A percentile compares a stretch with the other conserved stretches of the same genome.
Conservation (phyloP, 2,113 vertebrate genomes). For the Callorhinus ursinus region DNA sequence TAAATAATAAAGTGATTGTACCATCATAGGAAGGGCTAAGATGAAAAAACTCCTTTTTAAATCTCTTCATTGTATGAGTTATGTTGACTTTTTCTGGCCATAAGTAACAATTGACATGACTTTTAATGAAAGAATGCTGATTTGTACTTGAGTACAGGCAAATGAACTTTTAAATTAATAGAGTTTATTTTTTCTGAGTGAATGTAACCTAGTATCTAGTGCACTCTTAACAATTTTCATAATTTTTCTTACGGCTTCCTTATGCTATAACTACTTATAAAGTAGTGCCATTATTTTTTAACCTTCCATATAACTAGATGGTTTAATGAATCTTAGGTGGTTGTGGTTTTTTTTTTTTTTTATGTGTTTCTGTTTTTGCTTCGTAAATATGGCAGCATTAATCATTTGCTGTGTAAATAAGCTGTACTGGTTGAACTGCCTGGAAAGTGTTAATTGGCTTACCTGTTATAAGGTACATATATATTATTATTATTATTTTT, state of each 20-base stretch:
- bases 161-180: conserved; percentile 53
- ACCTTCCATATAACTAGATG: neutral
- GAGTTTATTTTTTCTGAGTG: neutral
- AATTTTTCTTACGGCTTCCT: conserved; percentile 30
- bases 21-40: neutral
- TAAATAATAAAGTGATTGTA: conserved; percentile 20
- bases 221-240: conserved; percentile 3
- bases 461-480: neutral
- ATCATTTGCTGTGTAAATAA: neutral
- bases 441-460: conserved; percentile 22
- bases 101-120: neutral
- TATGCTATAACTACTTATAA: conserved; percentile 41
- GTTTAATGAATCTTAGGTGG: conserved; percentile 48
- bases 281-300: neutral
- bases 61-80: neutral
- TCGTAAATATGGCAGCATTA: neutral
- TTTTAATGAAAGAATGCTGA: neutral
- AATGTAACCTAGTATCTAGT: neutral
- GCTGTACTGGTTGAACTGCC: neutral
- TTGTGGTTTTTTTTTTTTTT: neutral
- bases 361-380: neutral
- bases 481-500: neutral
- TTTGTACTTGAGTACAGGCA: conserved; percentile 26
- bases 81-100: neutral
- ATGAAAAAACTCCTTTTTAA: neutral